Percentiles rank a stretch among this genome's conserved stretches.
phyloP scores from a whole-genome alignment of 1,140 invertebrate genomes.

The Rhizoglyphus robini region DNA sequence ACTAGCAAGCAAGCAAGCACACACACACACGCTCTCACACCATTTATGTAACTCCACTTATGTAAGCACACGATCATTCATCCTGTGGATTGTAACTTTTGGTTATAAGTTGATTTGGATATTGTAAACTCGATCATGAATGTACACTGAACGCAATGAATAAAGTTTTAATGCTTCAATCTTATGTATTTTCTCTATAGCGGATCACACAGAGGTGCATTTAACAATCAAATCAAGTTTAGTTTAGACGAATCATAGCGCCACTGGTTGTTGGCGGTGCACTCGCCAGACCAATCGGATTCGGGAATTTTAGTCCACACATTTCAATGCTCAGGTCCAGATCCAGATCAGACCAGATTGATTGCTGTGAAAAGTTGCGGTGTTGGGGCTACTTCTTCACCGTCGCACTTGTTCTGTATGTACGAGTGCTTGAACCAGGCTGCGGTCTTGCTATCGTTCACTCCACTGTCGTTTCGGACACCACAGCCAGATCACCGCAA shows the following conservation, averaged over 20 bases:
- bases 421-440: constrained; percentile 91
- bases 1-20: too few species aligned
- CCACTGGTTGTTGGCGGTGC: constrained; percentile 90
- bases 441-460: constrained; percentile 95
- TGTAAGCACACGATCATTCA: too few species aligned
- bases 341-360: constrained; percentile 79
- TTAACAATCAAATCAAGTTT: too few species aligned
- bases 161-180: too few species aligned
- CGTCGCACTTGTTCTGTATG: constrained; percentile 54
- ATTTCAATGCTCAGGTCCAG: constrained; percentile 82
- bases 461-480: constrained; percentile 95
- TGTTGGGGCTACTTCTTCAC: background rate
- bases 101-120: too few species aligned
- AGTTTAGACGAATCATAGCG: constrained; percentile 84
- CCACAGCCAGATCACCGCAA: constrained; percentile 84
- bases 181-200: too few species aligned
- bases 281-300: constrained; percentile 92
- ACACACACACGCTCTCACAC: too few species aligned
- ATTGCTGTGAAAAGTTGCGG: constrained; percentile 68
- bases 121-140: too few species aligned
- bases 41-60: too few species aligned
- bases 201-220: too few species aligned
- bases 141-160: too few species aligned
- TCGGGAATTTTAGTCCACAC: constrained; percentile 83
- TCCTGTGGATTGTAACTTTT: too few species aligned